These are phyloP conservation scores for Brotula barbata DNA, from an alignment of 2,797 vertebrate species.

Conservation along the genomic window DNA sequence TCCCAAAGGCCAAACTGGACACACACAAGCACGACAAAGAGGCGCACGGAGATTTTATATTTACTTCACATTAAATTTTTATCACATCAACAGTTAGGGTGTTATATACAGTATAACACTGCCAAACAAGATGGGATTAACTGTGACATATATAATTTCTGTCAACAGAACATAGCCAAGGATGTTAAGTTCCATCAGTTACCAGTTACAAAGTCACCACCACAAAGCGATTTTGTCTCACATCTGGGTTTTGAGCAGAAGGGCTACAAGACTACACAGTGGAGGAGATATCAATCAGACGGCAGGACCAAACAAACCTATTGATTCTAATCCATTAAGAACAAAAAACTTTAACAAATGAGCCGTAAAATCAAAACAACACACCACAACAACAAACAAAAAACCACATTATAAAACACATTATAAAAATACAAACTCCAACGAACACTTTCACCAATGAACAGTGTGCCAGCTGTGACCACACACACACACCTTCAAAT, in stretches of 20 bases:
- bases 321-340: conserved; percentile 1
- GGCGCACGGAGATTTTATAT: conserved; percentile 15
- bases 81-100: conserved; percentile 22
- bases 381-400: no score
- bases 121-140: conserved; percentile 27
- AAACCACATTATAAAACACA: no score
- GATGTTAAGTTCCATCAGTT: no score
- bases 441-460: no score
- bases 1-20: conserved; percentile 92
- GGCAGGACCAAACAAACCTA: background rate
- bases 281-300: conserved; percentile 8
- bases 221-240: no score
- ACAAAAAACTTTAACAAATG: conserved; percentile 1
- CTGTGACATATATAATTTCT: no score
- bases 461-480: no score
- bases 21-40: conserved; percentile 22
- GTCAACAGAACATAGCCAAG: no score
- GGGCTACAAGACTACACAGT: background rate
- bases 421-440: no score
- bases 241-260: conserved; percentile 5
- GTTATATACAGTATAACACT: conserved; percentile 3
- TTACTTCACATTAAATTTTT: background rate
- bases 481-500: no score
- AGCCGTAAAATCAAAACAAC: background rate
- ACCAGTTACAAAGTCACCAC: no score